Conservation (phyloP, 2,113 vertebrate species). For the Chionis minor region DNA sequence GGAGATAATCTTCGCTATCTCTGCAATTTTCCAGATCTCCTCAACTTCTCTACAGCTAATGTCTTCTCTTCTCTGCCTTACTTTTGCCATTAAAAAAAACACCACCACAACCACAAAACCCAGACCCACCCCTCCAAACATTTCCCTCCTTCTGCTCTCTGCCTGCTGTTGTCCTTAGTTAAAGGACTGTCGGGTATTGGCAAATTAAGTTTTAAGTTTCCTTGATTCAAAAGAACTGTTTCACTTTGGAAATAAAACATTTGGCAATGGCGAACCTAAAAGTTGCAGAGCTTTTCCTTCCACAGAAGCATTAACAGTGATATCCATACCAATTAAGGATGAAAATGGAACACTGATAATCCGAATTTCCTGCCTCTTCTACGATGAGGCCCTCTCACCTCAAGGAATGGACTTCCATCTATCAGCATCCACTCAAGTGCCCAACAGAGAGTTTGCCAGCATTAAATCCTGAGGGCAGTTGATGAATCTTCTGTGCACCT, state of each 20-base stretch:
- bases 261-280: neutral
- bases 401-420: neutral
- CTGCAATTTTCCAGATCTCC: neutral
- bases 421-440: neutral
- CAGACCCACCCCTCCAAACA: neutral
- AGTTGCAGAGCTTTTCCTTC: neutral
- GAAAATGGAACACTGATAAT: neutral
- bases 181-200: neutral
- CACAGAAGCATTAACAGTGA: neutral
- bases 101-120: neutral
- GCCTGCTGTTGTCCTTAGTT: neutral
- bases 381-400: neutral
- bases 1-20: neutral
- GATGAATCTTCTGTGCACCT: neutral
- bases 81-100: neutral
- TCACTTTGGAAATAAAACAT: neutral
- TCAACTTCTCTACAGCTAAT: neutral
- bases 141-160: neutral
- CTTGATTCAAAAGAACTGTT: neutral
- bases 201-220: neutral
- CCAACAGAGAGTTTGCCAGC: neutral
- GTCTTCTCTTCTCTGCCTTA: neutral
- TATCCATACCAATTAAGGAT: neutral
- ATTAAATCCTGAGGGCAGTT: neutral
- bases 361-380: neutral